A percentile compares a stretch with the other conserved stretches of the same genome.
phyloP scores from a whole-genome alignment of 2,888 invertebrate species.

The Brachypalpus laphriformis region DNA sequence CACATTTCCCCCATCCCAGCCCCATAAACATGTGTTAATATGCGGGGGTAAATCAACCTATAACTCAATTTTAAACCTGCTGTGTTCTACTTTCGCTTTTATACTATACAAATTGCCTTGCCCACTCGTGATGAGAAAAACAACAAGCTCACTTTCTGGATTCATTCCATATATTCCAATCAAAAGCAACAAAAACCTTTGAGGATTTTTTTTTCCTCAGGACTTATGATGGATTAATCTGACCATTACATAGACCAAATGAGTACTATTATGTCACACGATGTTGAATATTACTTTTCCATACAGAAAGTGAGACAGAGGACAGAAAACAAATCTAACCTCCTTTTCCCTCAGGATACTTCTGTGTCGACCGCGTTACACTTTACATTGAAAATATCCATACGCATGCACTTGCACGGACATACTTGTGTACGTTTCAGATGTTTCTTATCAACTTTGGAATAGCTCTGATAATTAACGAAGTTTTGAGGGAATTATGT shows the following conservation, averaged over 20 bases:
- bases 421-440: no score
- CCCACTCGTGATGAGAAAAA: neutral
- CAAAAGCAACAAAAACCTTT: conserved; percentile 11
- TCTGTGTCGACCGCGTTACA: no score
- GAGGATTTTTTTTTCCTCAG: neutral
- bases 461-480: no score
- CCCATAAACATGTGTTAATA: neutral
- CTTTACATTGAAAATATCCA: no score
- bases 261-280: conserved; percentile 35
- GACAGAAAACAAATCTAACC: neutral
- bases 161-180: conserved; percentile 9
- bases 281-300: neutral
- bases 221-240: conserved; percentile 41
- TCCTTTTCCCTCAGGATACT: neutral
- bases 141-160: conserved; percentile 1
- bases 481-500: no score
- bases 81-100: conserved; percentile 18
- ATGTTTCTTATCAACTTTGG: no score
- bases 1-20: neutral
- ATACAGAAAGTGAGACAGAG: neutral
- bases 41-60: neutral
- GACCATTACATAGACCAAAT: conserved; percentile 39
- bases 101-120: conserved; percentile 6
- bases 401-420: no score
- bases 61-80: conserved; percentile 2